Percentiles rank a stretch among this genome's conserved stretches.
Evolutionary conservation across 2,113 vertebrate species (phyloP).

Genomic region (Rafetus swinhoei): DNA sequence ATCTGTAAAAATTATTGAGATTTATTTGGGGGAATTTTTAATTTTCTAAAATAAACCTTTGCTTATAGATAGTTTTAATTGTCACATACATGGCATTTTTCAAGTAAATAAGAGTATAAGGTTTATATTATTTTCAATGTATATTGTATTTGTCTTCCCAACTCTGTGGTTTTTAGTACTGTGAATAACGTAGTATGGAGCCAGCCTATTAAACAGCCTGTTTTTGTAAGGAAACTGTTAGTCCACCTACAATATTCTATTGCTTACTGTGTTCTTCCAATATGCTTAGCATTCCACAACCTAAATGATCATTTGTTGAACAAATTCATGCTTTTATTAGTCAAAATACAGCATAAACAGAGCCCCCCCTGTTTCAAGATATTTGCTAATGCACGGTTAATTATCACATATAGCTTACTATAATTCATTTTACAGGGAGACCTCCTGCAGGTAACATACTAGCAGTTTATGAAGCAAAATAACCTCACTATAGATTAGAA

Average conservation of each 20-base stretch:
- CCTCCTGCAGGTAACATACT: constrained; percentile 87
- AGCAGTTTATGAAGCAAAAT: constrained; percentile 90
- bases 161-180: constrained; percentile 83
- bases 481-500: constrained; percentile 88
- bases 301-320: constrained; percentile 91
- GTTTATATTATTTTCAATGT: constrained; percentile 86
- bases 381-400: constrained; percentile 90
- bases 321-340: constrained; percentile 90
- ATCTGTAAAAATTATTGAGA: constrained; percentile 68
- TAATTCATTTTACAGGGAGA: constrained; percentile 89
- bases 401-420: constrained; percentile 91
- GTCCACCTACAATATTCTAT: constrained; percentile 84
- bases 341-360: constrained; percentile 88
- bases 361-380: constrained; percentile 86
- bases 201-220: constrained; percentile 86
- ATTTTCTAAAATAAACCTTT: constrained; percentile 73
- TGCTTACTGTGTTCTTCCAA: constrained; percentile 85
- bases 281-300: constrained; percentile 84
- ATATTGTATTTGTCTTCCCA: constrained; percentile 88
- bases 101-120: constrained; percentile 83
- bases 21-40: constrained; percentile 60
- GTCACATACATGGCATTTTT: constrained; percentile 80
- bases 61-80: constrained; percentile 72
- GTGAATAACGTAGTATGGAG: constrained; percentile 85
- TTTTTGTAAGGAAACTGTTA: constrained; percentile 87